phyloP scores from a whole-genome alignment of 2,113 vertebrate genomes.

The Sinocyclocheilus maitianheensis region DNA sequence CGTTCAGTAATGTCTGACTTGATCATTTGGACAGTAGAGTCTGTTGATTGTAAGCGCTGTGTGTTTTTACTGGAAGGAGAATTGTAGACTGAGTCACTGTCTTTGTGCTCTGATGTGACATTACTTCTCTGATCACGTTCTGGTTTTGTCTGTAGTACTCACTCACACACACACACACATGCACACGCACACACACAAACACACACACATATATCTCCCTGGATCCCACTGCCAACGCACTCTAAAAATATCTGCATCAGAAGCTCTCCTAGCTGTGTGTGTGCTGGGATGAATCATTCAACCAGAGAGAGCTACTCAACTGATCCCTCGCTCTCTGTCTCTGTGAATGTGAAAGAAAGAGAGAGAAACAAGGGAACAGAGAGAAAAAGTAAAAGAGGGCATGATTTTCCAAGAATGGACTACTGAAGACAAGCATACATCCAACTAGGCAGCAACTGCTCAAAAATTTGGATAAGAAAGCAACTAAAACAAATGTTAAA shows the following conservation, averaged over 20 bases:
- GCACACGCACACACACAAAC: neutral
- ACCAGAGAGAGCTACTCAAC: constrained; percentile 46
- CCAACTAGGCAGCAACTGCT: neutral
- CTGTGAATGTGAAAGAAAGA: constrained; percentile 16
- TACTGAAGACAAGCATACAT: neutral
- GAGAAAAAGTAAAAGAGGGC: neutral
- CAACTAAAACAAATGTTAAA: neutral
- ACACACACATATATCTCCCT: constrained; percentile 13
- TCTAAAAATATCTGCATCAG: constrained; percentile 59
- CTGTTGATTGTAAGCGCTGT: neutral
- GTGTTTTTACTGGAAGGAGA: constrained; percentile 28
- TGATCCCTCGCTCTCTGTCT: constrained; percentile 29
- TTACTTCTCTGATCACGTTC: constrained; percentile 57
- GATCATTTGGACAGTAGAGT: constrained; percentile 14
- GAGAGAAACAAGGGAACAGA: neutral
- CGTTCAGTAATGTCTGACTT: neutral
- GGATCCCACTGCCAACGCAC: constrained; percentile 51
- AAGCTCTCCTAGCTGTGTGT: constrained; percentile 43
- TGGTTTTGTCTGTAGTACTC: constrained; percentile 55
- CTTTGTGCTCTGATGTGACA: constrained; percentile 51
- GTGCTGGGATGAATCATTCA: constrained; percentile 49
- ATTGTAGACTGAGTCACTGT: constrained; percentile 37
- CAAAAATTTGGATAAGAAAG: neutral
- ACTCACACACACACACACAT: constrained; percentile 20
- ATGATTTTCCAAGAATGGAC: constrained; percentile 27